phyloP scores from a whole-genome alignment of 2,113 vertebrate genomes.

The Daphoenositta chrysoptera region DNA sequence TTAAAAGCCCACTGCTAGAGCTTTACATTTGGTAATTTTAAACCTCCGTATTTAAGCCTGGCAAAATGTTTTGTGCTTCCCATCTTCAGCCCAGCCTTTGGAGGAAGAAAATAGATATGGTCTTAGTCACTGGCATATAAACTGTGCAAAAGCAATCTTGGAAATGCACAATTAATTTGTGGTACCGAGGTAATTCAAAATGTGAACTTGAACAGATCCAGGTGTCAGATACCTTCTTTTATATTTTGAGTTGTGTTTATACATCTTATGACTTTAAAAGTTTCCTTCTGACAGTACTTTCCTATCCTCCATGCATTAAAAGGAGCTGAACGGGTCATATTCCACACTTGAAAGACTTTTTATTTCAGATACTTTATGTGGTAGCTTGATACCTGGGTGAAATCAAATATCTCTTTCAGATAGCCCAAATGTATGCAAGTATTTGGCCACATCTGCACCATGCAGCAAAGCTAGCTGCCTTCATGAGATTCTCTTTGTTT shows the following conservation, averaged over 20 bases:
- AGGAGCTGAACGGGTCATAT: neutral
- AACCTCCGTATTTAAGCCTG: conserved; percentile 34
- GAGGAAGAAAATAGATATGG: neutral
- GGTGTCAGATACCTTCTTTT: neutral
- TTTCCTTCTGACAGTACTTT: neutral
- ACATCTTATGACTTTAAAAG: neutral
- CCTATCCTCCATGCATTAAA: neutral
- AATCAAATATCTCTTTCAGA: neutral
- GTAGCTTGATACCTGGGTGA: neutral
- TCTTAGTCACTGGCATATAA: neutral
- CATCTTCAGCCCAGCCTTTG: neutral
- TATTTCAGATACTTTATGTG: neutral
- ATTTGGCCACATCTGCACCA: neutral
- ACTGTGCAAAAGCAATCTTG: neutral
- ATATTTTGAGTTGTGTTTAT: neutral
- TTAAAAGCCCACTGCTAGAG: conserved; percentile 52
- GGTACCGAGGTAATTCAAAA: neutral
- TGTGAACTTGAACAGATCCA: neutral
- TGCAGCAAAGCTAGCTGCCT: neutral
- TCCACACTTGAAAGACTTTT: neutral
- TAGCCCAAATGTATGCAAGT: neutral
- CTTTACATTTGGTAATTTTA: conserved; percentile 46
- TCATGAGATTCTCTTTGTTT: neutral
- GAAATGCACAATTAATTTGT: neutral
- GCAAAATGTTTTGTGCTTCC: conserved; percentile 20